Base-by-base conservation (phyloP, 2,797 vertebrate species). In the Acanthiza pusilla region DNA sequence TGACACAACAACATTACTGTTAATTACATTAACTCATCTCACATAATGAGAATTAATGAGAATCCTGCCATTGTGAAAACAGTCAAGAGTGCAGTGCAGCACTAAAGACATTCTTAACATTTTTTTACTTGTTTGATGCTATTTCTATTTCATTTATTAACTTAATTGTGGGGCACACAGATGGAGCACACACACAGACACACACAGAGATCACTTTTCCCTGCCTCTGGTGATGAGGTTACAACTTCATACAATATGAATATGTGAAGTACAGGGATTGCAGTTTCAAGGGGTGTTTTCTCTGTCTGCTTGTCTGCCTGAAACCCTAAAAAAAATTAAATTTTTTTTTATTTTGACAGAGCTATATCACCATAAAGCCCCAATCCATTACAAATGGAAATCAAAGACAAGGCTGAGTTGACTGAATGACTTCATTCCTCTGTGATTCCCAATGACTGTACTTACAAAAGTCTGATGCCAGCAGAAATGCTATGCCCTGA, bases 11-110 rank as follows among this genome's bases (percentile, higher is more conserved):
- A 9, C 73, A 79, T 81, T 62, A 71, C 61, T 36, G 45, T 83
- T 93, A 93, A 93, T 95, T 93, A 85, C 54, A 85, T 86, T 94
- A 94, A 82, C 57, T 94, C 82, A 70, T 62, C 82, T 95, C 89
- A 47, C 50, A 26, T 95, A 95, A 93, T 82, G 85, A 92, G 85
- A 94, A 96, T 88, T 90, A 88, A 95, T 93, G 85, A 88, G 91
- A 67, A 30, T 27, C 67, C 77, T 95, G 48, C 63, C 71, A 61
- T 54, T 43, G 34, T 77, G 57, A 67, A 92, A 58, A 50, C 67
- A 90, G 86, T 34, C 63, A 71, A 57, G 79, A 92, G 40, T 66
- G 45, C 66, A 81, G 16, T 42, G 10, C 11, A n/a, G 77, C 25
- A 85, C 84, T 65, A 20, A 77, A 91, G 42, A 38, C 72, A 85